phyloP scores from a whole-genome alignment of 2,888 invertebrate species.

The Eurytoma adleriae region DNA sequence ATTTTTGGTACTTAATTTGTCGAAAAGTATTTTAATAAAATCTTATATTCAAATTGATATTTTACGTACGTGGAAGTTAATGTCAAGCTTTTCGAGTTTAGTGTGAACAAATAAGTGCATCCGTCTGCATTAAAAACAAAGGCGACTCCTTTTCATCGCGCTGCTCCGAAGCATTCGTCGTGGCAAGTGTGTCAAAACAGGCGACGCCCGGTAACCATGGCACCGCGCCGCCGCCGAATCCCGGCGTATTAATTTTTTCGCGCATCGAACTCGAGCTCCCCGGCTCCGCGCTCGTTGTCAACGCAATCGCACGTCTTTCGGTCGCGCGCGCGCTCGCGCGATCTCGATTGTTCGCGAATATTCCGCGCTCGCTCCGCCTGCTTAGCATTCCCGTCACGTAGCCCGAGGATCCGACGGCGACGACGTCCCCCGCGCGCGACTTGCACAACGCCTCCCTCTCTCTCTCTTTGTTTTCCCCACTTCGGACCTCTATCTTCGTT shows the following conservation, averaged over 20 bases:
- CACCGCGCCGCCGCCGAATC: no score
- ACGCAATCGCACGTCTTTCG: constrained; percentile 5
- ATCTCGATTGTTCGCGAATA: constrained; percentile 41
- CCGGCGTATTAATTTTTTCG: neutral
- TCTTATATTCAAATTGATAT: no score
- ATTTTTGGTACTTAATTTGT: no score
- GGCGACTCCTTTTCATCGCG: no score
- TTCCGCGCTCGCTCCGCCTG: constrained; percentile 5
- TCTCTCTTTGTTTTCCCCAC: constrained; percentile 4
- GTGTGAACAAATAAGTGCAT: no score
- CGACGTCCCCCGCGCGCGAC: neutral
- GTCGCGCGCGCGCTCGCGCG: neutral
- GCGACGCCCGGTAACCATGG: no score
- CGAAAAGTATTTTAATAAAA: no score
- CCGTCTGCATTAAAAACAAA: neutral
- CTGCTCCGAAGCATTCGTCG: no score
- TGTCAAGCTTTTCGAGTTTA: no score
- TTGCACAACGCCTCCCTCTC: neutral
- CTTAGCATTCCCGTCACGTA: constrained; percentile 42
- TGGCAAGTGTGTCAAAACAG: no score
- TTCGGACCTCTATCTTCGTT: neutral
- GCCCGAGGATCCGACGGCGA: constrained; percentile 1
- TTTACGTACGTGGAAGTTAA: no score
- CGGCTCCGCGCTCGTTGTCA: neutral
- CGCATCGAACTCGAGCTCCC: neutral